Base-by-base conservation (phyloP, 1,140 invertebrate species). In the Papilio xuthus region DNA sequence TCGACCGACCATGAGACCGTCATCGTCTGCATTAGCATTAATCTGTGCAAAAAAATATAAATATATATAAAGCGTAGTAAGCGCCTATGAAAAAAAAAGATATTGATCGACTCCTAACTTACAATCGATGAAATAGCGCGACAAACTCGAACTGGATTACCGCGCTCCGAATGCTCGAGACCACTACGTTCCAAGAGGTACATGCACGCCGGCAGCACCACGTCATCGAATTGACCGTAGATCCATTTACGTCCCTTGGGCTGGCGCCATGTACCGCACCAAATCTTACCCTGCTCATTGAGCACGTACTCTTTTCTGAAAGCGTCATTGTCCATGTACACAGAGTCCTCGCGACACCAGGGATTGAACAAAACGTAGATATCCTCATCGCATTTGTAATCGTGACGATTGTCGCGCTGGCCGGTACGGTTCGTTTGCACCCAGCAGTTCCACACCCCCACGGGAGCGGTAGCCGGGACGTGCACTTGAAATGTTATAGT, bases 321-420 rank as follows among this genome's bases (percentile, higher is more conserved):
- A 7, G 94, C 92, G 63, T 95, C 95, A 79, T 96, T 95, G 47
- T 95, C 94, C 95, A 97, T 95, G 90, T 95, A 97, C 13, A 97
- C 96, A 6, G 92, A 81, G 87, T 97, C 96, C 76, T 95, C 96
- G 87, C 92, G 90, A 90, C 95, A 96, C 97, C 97, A 98, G 1
- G 97, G 97, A 93, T 98, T 98, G 90, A 98, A 97, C 4, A 97
- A 86, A 37, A 97, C 94, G 87, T 96, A 97, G 78, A 97, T 94
- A 28, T 96, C 95, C 84, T 95, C 94, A 80, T 95, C 94, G 77
- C 93, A 94, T 88, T 95, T 95, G 86, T 95, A 95, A 81, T 95
- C 95, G 75, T 94, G 90, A 50, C 94, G 91, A 82, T 94, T 94
- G 71, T 94, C 94, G 37, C 93, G 93, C 79, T 94, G 90, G 26